Evolutionary conservation across 2,797 vertebrate species (phyloP), one percentile per base, ranked within the genome.

Genomic region (Aldrovandia affinis): DNA sequence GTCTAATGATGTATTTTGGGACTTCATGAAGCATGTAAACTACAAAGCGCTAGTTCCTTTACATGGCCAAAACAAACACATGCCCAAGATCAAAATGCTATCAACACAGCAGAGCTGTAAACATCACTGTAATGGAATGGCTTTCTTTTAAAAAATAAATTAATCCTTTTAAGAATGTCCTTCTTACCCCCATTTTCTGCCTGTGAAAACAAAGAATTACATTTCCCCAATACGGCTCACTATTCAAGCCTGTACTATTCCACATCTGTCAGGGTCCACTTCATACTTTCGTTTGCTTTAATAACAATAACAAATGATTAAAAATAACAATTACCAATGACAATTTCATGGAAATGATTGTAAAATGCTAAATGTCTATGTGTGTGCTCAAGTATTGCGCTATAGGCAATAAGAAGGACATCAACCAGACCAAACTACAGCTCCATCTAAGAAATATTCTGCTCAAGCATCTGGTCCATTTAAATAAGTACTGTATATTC

Each of bases 1-100:
- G 70, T 33, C 75, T 83, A 63, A 78, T 79, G 77, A 83, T 42
- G 59, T 47, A 28, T 83, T 52, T 79, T 22, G 77, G 83, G 59
- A 78, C 57, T 52, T 39, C 20, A 33, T n/a, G 73, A 36, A 75
- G 36, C 75, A 78, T 63, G 55, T 36, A 44, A 79, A 83, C n/a
- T 79, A 65, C 57, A 79, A 63, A 78, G n/a, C 61, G 70, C 18
- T 83, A 36, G 39, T 57, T 59, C 68, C 73, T 22, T 57, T 77
- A 63, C 57, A 65, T 61, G n/a, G 4, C 28, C 61, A 52, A 25
- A 61, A n/a, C 80, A 33, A 81, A 54, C 28, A 50, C 47, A 57
- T 22, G 18, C 50, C 55, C 2, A 1, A 30, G 44, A 57, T 83
- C 52, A 83, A 15, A 83, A 30, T 22, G 10, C 5, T 39, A 39